Conservation (phyloP, 1,140 invertebrate species). For the Stegodyphus mimosarum region DNA sequence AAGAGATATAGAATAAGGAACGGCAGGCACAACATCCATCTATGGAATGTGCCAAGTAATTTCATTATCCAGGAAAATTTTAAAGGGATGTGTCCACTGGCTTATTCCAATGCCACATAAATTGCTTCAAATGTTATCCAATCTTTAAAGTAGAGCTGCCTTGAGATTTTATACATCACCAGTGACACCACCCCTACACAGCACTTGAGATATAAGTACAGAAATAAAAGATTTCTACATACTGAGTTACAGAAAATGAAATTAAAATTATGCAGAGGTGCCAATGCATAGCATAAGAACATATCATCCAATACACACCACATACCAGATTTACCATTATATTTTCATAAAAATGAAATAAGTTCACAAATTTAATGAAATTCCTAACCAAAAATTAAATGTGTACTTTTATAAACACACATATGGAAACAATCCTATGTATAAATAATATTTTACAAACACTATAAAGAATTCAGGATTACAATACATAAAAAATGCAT, state of each 20-base stretch:
- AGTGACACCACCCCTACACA: constrained; percentile 59
- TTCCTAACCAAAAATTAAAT: too few species aligned
- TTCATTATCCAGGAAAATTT: constrained; percentile 31
- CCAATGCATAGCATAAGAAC: neutral
- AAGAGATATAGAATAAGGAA: constrained; percentile 59
- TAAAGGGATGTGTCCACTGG: constrained; percentile 47
- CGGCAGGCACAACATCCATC: constrained; percentile 26
- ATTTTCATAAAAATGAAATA: too few species aligned
- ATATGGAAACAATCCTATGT: too few species aligned
- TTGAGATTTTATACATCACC: constrained; percentile 50
- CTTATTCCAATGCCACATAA: constrained; percentile 37
- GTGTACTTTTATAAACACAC: too few species aligned
- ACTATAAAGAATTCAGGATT: too few species aligned
- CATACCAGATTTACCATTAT: too few species aligned
- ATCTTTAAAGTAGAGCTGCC: constrained; percentile 57
- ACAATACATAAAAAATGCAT: too few species aligned
- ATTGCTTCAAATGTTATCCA: constrained; percentile 35
- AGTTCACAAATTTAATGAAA: too few species aligned
- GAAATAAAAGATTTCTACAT: neutral
- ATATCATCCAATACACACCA: too few species aligned
- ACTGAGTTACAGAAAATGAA: too few species aligned
- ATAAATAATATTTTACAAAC: too few species aligned
- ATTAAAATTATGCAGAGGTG: neutral
- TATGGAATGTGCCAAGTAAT: constrained; percentile 23
- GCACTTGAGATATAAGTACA: neutral